Conservation (phyloP, 2,113 vertebrate species). For the Brevimyrus niger region DNA sequence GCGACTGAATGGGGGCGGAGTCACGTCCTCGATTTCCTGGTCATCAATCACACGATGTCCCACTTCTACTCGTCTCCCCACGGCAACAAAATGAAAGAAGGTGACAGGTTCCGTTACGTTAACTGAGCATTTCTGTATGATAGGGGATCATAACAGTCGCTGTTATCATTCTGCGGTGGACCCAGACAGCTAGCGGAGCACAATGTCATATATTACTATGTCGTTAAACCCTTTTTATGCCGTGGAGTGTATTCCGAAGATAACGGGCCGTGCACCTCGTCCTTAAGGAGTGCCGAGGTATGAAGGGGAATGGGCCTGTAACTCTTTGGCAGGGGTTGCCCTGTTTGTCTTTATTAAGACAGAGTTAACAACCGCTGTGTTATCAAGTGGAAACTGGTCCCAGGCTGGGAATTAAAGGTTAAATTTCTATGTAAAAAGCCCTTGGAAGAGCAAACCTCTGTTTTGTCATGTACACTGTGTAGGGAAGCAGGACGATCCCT, state of each 20-base stretch:
- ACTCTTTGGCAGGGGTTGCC: background rate
- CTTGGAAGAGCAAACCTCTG: background rate
- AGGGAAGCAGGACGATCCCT: background rate
- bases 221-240: background rate
- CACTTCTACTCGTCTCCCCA: background rate
- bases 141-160: background rate
- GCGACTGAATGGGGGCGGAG: background rate
- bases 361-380: background rate
- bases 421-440: background rate
- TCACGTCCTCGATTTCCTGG: background rate
- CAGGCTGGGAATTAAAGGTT: background rate
- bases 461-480: background rate
- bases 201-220: background rate
- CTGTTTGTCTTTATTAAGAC: slow-evolving; percentile 1
- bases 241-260: background rate
- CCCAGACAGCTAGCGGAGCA: background rate
- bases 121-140: background rate
- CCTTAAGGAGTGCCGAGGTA: background rate
- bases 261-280: background rate
- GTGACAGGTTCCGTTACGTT: background rate
- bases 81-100: background rate
- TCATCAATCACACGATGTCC: background rate
- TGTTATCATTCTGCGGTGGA: background rate
- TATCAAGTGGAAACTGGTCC: background rate
- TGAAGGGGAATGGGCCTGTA: background rate